phyloP scores from a whole-genome alignment of 2,113 vertebrate species.

The Platichthys stellatus region DNA sequence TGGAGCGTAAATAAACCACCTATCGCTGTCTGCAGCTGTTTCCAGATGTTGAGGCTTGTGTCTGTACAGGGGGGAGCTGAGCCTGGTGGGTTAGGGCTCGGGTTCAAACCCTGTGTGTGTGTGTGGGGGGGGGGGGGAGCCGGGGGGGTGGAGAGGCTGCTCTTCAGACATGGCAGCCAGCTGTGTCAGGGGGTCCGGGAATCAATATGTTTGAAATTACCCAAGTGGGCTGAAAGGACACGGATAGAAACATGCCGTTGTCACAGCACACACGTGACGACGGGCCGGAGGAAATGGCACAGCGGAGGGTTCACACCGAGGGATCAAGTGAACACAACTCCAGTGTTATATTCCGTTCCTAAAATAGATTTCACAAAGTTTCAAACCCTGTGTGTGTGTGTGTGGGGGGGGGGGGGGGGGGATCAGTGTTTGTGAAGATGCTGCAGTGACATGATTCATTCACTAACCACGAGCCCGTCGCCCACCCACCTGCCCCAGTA shows the following conservation, averaged over 20 bases:
- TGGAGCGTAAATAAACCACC: too few relatives aligned
- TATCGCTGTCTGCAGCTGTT: too few relatives aligned
- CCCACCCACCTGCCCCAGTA: constrained; percentile 40
- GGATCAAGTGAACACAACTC: not conserved
- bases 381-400: not conserved
- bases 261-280: constrained; percentile 45
- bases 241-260: constrained; percentile 43
- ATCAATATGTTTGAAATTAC: constrained; percentile 75
- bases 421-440: too few relatives aligned
- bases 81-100: too few relatives aligned
- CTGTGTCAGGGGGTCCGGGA: constrained; percentile 59
- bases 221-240: constrained; percentile 54
- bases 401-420: too few relatives aligned
- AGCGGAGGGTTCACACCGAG: not conserved
- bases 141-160: too few relatives aligned
- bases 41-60: too few relatives aligned
- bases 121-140: too few relatives aligned
- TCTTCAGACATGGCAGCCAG: constrained; percentile 62
- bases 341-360: not conserved
- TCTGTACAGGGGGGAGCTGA: too few relatives aligned
- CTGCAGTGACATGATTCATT: too few relatives aligned
- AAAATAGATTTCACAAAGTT: constrained; percentile 2
- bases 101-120: too few relatives aligned
- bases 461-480: not conserved
- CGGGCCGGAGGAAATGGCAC: constrained; percentile 5